Base-by-base conservation (phyloP, 2,113 vertebrate genomes). In the Cebus imitator region DNA sequence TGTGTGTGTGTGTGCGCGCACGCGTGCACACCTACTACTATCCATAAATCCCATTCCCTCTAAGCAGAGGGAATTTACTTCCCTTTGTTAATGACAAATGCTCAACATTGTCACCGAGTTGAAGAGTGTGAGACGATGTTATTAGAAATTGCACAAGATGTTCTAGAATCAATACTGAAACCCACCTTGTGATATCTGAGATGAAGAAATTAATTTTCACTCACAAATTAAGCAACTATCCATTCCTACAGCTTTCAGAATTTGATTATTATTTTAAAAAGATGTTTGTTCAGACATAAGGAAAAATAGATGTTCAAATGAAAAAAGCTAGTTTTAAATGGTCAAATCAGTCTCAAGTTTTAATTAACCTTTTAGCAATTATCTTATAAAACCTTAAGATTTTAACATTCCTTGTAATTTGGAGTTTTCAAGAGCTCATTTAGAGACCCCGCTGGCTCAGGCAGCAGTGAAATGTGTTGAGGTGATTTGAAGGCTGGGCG, bases 261-360 rank as follows among this genome's bases (percentile, higher is more conserved):
- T 40, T 81, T 91, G 50, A 87, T 79, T 76, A 68, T 92, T 89
- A 81, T 70, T 48, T 58, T 91, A 95, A 43, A 96, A 85, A 32
- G 64, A 89, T 73, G 20, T 83, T 85, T 96, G 78, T 88, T n/a
- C 84, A 96, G 55, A 85, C 5, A 3, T 32, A 37, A 6, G n/a
- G 83, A 93, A 92, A 88, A 57, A 61, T 10, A 83, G 27, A 81
- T 3, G 25, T 1, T 4, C 30, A 81, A 76, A 52, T 94, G 43
- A 52, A 5, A 25, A 57, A 73, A 50, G 57, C 10, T 52, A 11
- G 17, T 75, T 86, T 94, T 76, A 96, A 89, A 27, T 35, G 35
- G 75, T 35, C 14, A 68, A 40, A 85, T 84, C 10, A 18, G 9
- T 83, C 30, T 72, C 14, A 45, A 37, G 50, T 58, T 87, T 85